Evolutionary conservation across 1,140 invertebrate species (phyloP).

Genomic region (Aphelenchoides besseyi): DNA sequence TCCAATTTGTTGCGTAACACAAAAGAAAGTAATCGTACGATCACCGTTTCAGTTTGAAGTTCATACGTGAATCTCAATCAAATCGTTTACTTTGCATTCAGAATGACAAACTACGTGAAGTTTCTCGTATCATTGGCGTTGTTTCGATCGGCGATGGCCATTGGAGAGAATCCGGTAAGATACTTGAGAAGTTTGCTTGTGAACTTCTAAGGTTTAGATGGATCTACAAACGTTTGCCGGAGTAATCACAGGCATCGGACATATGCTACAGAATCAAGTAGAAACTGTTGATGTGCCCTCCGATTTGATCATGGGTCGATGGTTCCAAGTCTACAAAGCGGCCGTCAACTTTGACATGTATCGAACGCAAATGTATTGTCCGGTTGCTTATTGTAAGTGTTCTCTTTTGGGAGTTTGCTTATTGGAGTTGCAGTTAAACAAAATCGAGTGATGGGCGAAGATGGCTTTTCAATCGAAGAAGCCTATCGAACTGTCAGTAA

Average conservation of each 20-base stretch:
- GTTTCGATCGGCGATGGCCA: slow-evolving; percentile 20
- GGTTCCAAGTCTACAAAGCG: slow-evolving; percentile 63
- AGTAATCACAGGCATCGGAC: slow-evolving; percentile 56
- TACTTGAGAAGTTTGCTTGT: slow-evolving; percentile 14
- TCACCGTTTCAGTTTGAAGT: too few relatives aligned
- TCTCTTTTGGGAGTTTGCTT: background rate
- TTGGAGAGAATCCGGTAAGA: slow-evolving; percentile 60
- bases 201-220: slow-evolving; percentile 46
- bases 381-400: slow-evolving; percentile 60
- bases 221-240: slow-evolving; percentile 61
- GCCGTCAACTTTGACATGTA: slow-evolving; percentile 62
- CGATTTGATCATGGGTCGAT: slow-evolving; percentile 56
- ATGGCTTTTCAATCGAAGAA: slow-evolving; percentile 62
- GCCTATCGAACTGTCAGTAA: slow-evolving; percentile 59
- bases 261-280: slow-evolving; percentile 59
- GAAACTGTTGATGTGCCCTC: slow-evolving; percentile 61
- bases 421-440: slow-evolving; percentile 50
- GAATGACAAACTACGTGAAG: background rate
- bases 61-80: background rate
- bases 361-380: slow-evolving; percentile 61
- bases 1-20: too few relatives aligned
- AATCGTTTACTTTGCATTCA: too few relatives aligned
- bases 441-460: slow-evolving; percentile 61
- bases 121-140: background rate
- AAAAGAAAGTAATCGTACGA: too few relatives aligned